Base-by-base conservation (phyloP, 2,113 vertebrate genomes). In the Thalassoma bifasciatum region DNA sequence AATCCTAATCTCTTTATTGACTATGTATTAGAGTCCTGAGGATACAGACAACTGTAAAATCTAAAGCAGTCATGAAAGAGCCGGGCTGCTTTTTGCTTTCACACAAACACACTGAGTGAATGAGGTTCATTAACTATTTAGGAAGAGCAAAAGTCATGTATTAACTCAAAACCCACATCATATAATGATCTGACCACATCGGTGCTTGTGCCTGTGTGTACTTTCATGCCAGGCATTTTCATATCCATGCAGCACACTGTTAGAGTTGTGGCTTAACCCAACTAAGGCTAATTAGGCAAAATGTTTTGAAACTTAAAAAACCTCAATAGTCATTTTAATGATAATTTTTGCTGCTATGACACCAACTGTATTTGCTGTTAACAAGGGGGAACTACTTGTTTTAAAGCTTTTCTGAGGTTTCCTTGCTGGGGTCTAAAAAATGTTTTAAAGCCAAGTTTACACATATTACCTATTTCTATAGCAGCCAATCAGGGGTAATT, bases 1-100 rank as follows among this genome's bases (percentile, higher is more conserved):
- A 47, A 50, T 67, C 62, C 38, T 46, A 82, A 69, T 72, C 22
- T 76, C 38, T 61, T 67, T 64, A 70, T 74, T 47, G 67, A 81
- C 72, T 3, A 89, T 79, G 69, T 65, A 79, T 68, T 58, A 62
- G 54, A 57, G 73, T 61, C 70, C 66, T 24, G 63, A 58, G 66
- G 75, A 52, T 51, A 72, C 46, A 85, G 57, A 77, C 50, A 53
- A 38, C 46, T 63, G 66, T 58, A 70, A 66, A 85, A 83, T 71
- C 66, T 72, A 72, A 86, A 54, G 66, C 73, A 66, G 75, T 60
- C 80, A 90, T 81, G 67, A 88, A 85, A 84, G 80, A 87, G 73
- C 63, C 5, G 22, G 53, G 47, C 5, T 49, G 40, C 63, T 90
- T 92, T n/a, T n/a, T n/a, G n/a, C n/a, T n/a, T n/a, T n/a, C n/a